phyloP scores from a whole-genome alignment of 2,888 invertebrate species.

The Aphidius colemani region DNA sequence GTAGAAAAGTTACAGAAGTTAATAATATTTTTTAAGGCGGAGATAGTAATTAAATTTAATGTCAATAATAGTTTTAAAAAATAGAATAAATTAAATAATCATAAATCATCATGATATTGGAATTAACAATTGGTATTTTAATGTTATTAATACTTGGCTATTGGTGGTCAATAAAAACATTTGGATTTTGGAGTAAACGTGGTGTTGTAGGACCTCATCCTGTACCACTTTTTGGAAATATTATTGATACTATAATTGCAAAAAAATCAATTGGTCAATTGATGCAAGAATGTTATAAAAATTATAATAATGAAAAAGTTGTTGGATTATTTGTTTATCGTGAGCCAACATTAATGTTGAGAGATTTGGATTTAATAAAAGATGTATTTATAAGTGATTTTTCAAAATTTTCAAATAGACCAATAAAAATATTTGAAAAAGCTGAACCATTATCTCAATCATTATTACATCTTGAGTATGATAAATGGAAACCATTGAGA shows the following conservation, averaged over 20 bases:
- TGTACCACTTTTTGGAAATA: conserved; percentile 49
- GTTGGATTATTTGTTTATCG: conserved; percentile 51
- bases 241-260: conserved; percentile 37
- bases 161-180: conserved; percentile 50
- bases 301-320: conserved; percentile 31
- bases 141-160: too few species aligned
- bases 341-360: conserved; percentile 19
- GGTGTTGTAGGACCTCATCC: conserved; percentile 55
- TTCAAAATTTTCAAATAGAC: conserved; percentile 30
- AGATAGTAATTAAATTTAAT: too few species aligned
- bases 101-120: too few species aligned
- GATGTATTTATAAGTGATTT: conserved; percentile 33
- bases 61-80: too few species aligned
- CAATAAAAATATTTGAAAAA: conserved; percentile 25
- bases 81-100: too few species aligned
- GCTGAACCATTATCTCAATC: conserved; percentile 51
- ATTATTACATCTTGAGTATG: conserved; percentile 52
- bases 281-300: conserved; percentile 15
- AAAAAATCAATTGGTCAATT: conserved; percentile 23
- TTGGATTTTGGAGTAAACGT: conserved; percentile 55
- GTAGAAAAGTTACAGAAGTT: too few species aligned
- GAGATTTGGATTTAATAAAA: conserved; percentile 29
- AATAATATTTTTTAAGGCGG: too few species aligned
- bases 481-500: conserved; percentile 60
- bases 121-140: too few species aligned